Percentiles rank a stretch among this genome's conserved stretches.
Evolutionary conservation across 2,797 vertebrate species (phyloP).

Genomic region (Helostoma temminkii): DNA sequence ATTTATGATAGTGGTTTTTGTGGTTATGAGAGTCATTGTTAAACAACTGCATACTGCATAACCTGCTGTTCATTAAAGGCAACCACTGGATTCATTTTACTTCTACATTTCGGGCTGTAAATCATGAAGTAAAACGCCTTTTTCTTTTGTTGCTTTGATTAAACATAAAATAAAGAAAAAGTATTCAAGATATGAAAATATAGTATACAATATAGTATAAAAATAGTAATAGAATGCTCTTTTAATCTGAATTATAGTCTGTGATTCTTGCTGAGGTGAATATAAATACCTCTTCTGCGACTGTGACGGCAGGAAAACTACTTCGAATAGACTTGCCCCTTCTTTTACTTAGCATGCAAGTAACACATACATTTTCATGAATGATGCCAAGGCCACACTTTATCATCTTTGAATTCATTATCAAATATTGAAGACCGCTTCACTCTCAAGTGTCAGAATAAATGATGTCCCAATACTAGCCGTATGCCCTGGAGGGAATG

Average conservation of each 20-base stretch:
- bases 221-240: constrained; percentile 33
- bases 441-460: constrained; percentile 74
- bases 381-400: constrained; percentile 60
- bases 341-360: constrained; percentile 56
- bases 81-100: constrained; percentile 6
- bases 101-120: background rate
- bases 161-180: background rate
- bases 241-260: constrained; percentile 40
- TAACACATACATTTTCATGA: constrained; percentile 62
- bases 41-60: constrained; percentile 45
- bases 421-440: constrained; percentile 75
- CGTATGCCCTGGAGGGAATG: constrained; percentile 64
- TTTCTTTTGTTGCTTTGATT: background rate
- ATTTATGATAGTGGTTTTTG: constrained; percentile 46
- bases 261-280: constrained; percentile 50
- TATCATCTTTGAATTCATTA: constrained; percentile 77
- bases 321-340: constrained; percentile 36
- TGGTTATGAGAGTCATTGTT: constrained; percentile 52
- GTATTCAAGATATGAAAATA: constrained; percentile 41
- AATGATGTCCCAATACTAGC: constrained; percentile 75
- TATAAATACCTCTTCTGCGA: constrained; percentile 51
- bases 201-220: constrained; percentile 6
- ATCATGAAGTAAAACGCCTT: background rate
- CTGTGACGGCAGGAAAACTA: constrained; percentile 1
- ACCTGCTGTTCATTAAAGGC: constrained; percentile 41